Evolutionary conservation across 2,888 invertebrate species (phyloP).

Genomic region (Thumatha senex): DNA sequence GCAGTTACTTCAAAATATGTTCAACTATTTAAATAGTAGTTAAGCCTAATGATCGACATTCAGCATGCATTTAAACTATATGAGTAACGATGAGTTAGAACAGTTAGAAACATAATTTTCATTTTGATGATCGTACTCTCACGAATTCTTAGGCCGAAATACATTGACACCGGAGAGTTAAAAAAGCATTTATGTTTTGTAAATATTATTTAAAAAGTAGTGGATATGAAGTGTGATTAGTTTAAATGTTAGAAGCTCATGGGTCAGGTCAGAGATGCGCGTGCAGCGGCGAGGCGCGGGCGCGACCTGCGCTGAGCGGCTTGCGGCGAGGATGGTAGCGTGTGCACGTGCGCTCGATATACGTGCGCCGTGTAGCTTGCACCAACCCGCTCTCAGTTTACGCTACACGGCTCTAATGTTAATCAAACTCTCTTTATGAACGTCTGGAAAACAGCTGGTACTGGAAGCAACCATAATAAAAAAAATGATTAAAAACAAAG

Average conservation of each 20-base stretch:
- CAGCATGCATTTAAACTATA: slow-evolving; percentile 27
- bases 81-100: not conserved
- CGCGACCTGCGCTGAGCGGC: slow-evolving; percentile 25
- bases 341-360: slow-evolving; percentile 29
- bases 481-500: slow-evolving; percentile 59
- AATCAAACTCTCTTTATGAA: slow-evolving; percentile 77
- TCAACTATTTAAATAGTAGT: not conserved
- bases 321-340: slow-evolving; percentile 18
- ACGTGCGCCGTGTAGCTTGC: slow-evolving; percentile 39
- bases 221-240: too few relatives aligned
- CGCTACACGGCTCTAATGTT: slow-evolving; percentile 62
- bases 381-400: slow-evolving; percentile 52
- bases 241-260: slow-evolving; percentile 42
- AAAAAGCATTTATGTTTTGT: too few relatives aligned
- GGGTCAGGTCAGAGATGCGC: slow-evolving; percentile 40
- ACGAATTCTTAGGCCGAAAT: slow-evolving; percentile 32
- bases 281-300: slow-evolving; percentile 41
- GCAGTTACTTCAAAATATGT: not conserved
- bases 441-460: slow-evolving; percentile 87
- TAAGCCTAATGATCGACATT: slow-evolving; percentile 16
- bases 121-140: slow-evolving; percentile 5
- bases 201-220: too few relatives aligned
- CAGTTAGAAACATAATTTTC: slow-evolving; percentile 1
- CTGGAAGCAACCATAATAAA: slow-evolving; percentile 83
- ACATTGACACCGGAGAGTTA: slow-evolving; percentile 18